Evolutionary conservation across 2,113 vertebrate species (phyloP).

Genomic region (Upupa epops): DNA sequence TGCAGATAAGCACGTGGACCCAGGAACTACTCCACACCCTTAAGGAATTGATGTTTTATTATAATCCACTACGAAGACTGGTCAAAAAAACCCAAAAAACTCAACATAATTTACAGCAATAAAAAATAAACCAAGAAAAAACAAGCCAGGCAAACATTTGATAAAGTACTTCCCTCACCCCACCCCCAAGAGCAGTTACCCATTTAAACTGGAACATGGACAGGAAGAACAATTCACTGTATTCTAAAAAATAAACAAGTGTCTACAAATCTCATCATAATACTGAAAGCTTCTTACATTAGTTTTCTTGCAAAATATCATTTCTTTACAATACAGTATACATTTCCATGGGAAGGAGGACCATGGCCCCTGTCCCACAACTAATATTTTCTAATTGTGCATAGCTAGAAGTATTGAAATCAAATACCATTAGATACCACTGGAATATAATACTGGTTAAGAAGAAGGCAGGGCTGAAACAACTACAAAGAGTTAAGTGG

Average conservation of each 20-base stretch:
- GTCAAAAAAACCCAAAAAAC: slow-evolving; percentile 17
- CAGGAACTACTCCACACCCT: slow-evolving; percentile 15
- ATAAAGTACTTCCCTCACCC: slow-evolving; percentile 24
- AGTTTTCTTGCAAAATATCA: slow-evolving; percentile 79
- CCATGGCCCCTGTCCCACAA: slow-evolving; percentile 37
- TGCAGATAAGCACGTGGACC: slow-evolving; percentile 8
- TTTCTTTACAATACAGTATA: slow-evolving; percentile 80
- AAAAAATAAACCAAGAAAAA: slow-evolving; percentile 42
- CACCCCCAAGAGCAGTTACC: slow-evolving; percentile 22
- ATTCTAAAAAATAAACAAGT: slow-evolving; percentile 72
- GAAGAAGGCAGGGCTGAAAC: slow-evolving; percentile 55
- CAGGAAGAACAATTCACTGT: slow-evolving; percentile 43
- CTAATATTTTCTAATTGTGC: slow-evolving; percentile 79
- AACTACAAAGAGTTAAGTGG: slow-evolving; percentile 59
- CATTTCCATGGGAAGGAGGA: slow-evolving; percentile 49
- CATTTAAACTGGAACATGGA: slow-evolving; percentile 46
- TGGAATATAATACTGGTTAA: slow-evolving; percentile 77
- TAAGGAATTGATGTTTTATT: slow-evolving; percentile 41
- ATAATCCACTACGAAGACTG: slow-evolving; percentile 40
- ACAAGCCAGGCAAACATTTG: slow-evolving; percentile 45
- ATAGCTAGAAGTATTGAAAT: slow-evolving; percentile 78
- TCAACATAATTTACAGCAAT: slow-evolving; percentile 78
- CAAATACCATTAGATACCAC: slow-evolving; percentile 76
- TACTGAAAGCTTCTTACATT: slow-evolving; percentile 80
- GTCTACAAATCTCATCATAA: slow-evolving; percentile 73